These are phyloP conservation scores for Oplegnathus fasciatus DNA, from an alignment of 2,113 vertebrate genomes.

Conservation along the genomic window DNA sequence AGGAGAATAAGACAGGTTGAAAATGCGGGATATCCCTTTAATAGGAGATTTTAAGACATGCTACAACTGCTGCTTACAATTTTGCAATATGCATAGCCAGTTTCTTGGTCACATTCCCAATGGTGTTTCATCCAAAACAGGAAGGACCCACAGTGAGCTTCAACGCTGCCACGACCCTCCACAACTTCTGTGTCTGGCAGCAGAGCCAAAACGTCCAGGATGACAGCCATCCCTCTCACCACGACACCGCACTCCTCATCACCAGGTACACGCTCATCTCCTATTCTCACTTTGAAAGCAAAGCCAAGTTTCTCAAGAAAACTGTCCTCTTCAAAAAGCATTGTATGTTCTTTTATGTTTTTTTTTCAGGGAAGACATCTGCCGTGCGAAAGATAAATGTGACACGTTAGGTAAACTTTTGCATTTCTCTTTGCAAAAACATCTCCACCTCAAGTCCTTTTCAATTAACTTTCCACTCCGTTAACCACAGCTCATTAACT, in stretches of 20 bases:
- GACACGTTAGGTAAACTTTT: constrained; percentile 94
- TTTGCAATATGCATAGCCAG: not conserved
- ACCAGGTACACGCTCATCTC: constrained; percentile 87
- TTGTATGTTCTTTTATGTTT: not conserved
- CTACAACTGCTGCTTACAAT: not conserved
- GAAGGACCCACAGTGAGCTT: constrained; percentile 94
- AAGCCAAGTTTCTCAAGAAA: not conserved
- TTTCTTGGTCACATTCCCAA: not conserved
- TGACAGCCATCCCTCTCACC: constrained; percentile 93
- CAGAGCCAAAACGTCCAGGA: constrained; percentile 92
- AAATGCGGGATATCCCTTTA: not conserved
- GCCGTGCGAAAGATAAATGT: constrained; percentile 95
- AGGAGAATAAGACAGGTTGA: not conserved
- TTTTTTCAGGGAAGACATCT: constrained; percentile 95
- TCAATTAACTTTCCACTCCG: constrained; percentile 53
- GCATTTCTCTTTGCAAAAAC: constrained; percentile 35
- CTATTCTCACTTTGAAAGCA: not conserved
- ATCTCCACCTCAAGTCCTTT: constrained; percentile 25
- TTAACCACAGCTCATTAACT: constrained; percentile 50
- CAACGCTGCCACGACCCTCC: constrained; percentile 93
- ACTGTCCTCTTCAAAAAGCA: not conserved
- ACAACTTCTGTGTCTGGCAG: constrained; percentile 97
- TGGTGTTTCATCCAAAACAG: constrained; percentile 75
- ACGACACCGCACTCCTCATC: constrained; percentile 96
- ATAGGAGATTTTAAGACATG: not conserved